These are phyloP conservation scores for Panthera leo DNA, from an alignment of 2,113 vertebrate genomes.

Conservation along the genomic window DNA sequence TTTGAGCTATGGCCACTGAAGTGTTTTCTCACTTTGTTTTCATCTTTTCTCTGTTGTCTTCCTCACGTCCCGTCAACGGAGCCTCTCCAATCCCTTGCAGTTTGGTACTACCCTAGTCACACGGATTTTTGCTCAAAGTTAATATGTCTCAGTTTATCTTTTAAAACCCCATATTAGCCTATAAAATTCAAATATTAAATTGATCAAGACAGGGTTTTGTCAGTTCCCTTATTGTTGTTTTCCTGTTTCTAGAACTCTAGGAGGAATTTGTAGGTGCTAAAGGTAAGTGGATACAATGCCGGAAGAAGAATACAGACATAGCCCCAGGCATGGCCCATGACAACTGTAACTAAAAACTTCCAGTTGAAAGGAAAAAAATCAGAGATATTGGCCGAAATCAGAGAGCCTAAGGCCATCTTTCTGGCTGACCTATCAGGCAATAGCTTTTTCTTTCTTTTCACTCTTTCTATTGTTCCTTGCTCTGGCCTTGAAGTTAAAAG, in stretches of 20 bases:
- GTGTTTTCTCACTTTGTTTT: neutral
- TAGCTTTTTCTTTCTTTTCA: neutral
- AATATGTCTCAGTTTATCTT: neutral
- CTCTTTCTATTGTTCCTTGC: neutral
- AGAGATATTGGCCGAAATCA: neutral
- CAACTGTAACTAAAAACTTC: neutral
- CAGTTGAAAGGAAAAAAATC: neutral
- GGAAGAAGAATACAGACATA: neutral
- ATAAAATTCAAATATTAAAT: neutral
- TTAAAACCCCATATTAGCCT: neutral
- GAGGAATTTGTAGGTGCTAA: neutral
- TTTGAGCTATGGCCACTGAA: neutral
- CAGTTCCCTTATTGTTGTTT: neutral
- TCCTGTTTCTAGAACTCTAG: neutral
- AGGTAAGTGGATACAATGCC: neutral
- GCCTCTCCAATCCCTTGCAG: neutral
- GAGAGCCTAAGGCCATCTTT: neutral
- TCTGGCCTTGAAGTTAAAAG: neutral
- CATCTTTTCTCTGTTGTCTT: neutral
- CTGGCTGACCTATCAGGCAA: neutral
- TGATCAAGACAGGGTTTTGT: neutral
- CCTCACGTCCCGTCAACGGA: neutral
- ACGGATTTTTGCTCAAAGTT: neutral
- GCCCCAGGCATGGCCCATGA: neutral
- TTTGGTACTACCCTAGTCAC: neutral